phyloP scores from a whole-genome alignment of 2,797 vertebrate genomes.

The Staurois parvus region DNA sequence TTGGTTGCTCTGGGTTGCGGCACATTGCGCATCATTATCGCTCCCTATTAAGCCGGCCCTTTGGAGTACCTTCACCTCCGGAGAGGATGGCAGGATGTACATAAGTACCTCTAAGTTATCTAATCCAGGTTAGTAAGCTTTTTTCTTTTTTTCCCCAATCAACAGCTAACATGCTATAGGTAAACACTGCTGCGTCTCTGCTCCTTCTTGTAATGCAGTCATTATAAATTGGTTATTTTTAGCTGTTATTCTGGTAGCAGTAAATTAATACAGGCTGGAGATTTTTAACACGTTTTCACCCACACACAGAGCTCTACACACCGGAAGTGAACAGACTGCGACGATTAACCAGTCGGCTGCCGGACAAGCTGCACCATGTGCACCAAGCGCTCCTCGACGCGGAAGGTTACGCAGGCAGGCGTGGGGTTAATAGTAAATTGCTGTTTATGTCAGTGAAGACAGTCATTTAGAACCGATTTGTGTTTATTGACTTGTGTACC shows the following conservation, averaged over 20 bases:
- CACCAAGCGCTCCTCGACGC: background rate
- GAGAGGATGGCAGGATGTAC: background rate
- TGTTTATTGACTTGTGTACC: constrained; percentile 8
- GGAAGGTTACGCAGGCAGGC: background rate
- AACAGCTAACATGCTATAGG: constrained; percentile 43
- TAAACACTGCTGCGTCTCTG: constrained; percentile 53
- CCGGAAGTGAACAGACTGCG: constrained; percentile 45
- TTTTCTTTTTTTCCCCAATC: constrained; percentile 34
- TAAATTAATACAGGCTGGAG: constrained; percentile 61
- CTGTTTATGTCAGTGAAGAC: background rate
- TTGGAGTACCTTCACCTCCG: background rate
- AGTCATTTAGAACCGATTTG: background rate
- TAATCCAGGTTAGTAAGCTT: background rate
- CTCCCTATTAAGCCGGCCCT: background rate
- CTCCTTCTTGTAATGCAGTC: constrained; percentile 51
- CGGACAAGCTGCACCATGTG: background rate
- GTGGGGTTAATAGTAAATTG: background rate
- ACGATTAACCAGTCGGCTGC: constrained; percentile 44
- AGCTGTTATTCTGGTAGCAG: constrained; percentile 60
- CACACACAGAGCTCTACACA: constrained; percentile 53
- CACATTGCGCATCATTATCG: background rate
- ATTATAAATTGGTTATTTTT: constrained; percentile 59
- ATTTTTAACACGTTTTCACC: constrained; percentile 60
- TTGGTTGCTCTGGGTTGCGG: background rate
- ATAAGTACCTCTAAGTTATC: constrained; percentile 23